phyloP scores from a whole-genome alignment of 2,888 invertebrate genomes.

The Philaethria dido region DNA sequence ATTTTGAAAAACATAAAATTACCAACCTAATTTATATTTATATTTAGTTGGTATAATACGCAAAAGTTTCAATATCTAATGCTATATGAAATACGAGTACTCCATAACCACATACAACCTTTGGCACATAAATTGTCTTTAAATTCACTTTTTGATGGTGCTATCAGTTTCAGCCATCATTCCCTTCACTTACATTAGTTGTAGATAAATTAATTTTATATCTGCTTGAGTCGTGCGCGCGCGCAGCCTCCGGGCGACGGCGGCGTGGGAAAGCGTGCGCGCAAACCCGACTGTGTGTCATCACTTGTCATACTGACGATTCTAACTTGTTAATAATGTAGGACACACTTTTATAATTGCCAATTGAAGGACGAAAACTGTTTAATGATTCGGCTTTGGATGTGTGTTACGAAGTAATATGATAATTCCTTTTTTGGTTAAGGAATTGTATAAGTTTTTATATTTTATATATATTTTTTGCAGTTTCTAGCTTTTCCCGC shows the following conservation, averaged over 20 bases:
- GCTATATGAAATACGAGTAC: constrained; percentile 20
- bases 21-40: background rate
- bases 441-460: no score
- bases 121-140: constrained; percentile 36
- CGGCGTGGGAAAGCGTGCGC: constrained; percentile 73
- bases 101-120: constrained; percentile 3
- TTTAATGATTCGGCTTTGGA: background rate
- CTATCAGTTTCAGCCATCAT: constrained; percentile 40
- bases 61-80: background rate
- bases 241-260: constrained; percentile 75
- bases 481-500: no score
- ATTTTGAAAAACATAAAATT: no score
- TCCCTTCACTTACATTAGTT: constrained; percentile 56
- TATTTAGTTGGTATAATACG: background rate
- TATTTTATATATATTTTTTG: no score
- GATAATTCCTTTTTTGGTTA: no score
- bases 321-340: constrained; percentile 36
- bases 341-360: constrained; percentile 26
- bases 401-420: no score
- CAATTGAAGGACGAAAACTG: background rate
- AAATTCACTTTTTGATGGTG: constrained; percentile 36
- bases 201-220: constrained; percentile 83
- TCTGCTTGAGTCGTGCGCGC: constrained; percentile 77
- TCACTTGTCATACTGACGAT: constrained; percentile 46
- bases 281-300: constrained; percentile 40